Percentiles rank a stretch among this genome's conserved stretches.
These are phyloP conservation scores for Caenorhabditis inopinata DNA, from an alignment of 1,140 invertebrate genomes.

Conservation along the genomic window DNA sequence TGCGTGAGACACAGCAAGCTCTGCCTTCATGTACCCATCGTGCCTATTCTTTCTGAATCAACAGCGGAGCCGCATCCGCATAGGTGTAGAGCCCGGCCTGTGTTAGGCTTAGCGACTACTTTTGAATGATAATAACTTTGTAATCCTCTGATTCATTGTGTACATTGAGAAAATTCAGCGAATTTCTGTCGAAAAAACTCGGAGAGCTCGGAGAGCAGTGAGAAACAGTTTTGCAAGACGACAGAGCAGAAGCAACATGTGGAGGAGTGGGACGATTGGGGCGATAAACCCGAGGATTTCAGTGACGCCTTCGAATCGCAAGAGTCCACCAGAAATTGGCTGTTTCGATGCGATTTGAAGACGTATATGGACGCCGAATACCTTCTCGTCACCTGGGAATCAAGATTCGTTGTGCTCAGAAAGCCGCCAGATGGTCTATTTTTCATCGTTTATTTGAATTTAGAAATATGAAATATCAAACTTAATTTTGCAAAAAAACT, in stretches of 20 bases:
- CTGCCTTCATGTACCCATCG: too few relatives aligned
- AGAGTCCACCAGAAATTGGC: neutral
- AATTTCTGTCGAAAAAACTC: neutral
- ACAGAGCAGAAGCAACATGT: neutral
- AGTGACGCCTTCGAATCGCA: neutral
- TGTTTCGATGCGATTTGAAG: constrained; percentile 19
- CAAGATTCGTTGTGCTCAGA: neutral
- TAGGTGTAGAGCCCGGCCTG: too few relatives aligned
- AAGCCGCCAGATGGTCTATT: neutral
- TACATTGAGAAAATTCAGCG: neutral
- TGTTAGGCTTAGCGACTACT: too few relatives aligned
- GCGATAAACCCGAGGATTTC: neutral
- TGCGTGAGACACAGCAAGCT: too few relatives aligned
- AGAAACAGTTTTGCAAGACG: neutral
- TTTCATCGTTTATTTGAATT: neutral
- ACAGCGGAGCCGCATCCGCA: too few relatives aligned
- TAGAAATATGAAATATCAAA: too few relatives aligned
- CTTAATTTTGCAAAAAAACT: too few relatives aligned
- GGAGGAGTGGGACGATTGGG: constrained; percentile 24
- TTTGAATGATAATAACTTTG: too few relatives aligned
- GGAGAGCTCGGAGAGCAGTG: neutral
- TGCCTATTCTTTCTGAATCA: too few relatives aligned
- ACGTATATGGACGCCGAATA: neutral
- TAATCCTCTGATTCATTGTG: too few relatives aligned
- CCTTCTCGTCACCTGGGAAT: constrained; percentile 15